Evolutionary conservation across 1,140 invertebrate genomes (phyloP).

Genomic region (Drosophila pallidifrons): DNA sequence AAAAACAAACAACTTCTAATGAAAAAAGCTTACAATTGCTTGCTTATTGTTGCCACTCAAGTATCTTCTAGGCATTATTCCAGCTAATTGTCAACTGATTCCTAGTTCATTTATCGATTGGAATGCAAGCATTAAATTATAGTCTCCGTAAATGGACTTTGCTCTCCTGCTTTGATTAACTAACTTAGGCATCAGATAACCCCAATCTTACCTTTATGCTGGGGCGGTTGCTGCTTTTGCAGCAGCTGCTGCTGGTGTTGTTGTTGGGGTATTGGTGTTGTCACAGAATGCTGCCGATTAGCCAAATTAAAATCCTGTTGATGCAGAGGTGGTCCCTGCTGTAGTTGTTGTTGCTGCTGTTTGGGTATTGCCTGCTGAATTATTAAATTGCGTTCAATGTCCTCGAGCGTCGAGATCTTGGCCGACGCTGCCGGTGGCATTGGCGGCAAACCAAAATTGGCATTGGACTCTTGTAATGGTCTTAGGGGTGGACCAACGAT

Average conservation of each 20-base stretch:
- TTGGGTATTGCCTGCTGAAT: constrained; percentile 77
- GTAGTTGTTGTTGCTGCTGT: constrained; percentile 50
- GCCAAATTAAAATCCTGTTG: constrained; percentile 62
- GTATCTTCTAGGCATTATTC: neutral
- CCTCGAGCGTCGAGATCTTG: constrained; percentile 81
- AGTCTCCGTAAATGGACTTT: constrained; percentile 5
- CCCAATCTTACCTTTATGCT: constrained; percentile 61
- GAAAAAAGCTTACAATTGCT: neutral
- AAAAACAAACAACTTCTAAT: too few relatives aligned
- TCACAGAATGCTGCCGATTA: constrained; percentile 59
- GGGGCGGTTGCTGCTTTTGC: constrained; percentile 47
- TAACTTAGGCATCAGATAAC: neutral
- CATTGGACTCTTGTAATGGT: constrained; percentile 56
- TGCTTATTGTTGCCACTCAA: neutral
- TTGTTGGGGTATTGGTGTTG: constrained; percentile 56
- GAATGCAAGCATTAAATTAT: neutral
- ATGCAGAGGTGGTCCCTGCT: constrained; percentile 25
- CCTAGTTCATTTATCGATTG: neutral
- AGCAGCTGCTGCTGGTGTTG: constrained; percentile 48
- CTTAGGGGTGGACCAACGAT: constrained; percentile 30
- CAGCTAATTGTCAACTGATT: neutral
- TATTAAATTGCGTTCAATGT: constrained; percentile 83
- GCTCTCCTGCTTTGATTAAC: neutral
- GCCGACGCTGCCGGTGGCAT: constrained; percentile 43
- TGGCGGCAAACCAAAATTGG: constrained; percentile 62